Evolutionary conservation across 2,113 vertebrate species (phyloP).

Genomic region (Phodopus roborovskii): DNA sequence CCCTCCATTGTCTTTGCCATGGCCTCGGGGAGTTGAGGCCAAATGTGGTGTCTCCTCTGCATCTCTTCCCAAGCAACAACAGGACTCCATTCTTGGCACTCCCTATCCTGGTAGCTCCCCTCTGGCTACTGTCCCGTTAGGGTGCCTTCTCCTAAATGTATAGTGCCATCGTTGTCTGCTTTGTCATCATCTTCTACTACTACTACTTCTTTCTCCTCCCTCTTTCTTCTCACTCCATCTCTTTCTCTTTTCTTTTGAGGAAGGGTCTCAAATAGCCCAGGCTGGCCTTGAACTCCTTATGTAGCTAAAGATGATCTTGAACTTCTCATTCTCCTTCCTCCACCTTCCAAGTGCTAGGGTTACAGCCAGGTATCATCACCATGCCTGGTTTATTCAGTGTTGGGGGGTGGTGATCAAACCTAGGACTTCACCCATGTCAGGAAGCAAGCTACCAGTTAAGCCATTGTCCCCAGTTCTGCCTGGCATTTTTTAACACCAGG

Average conservation of each 20-base stretch:
- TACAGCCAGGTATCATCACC: background rate
- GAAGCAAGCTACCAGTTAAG: background rate
- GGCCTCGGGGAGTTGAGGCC: background rate
- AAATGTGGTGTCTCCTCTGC: background rate
- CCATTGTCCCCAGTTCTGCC: background rate
- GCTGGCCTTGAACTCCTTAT: background rate
- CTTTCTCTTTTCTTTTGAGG: background rate
- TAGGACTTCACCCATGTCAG: background rate
- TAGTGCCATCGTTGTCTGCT: accelerated
- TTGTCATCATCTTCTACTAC: no score
- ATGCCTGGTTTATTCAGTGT: background rate
- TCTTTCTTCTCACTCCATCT: background rate
- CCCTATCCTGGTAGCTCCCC: background rate
- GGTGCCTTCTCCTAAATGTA: background rate
- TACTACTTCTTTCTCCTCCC: no score
- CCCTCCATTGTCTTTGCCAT: background rate
- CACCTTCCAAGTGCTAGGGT: background rate
- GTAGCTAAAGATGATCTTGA: background rate
- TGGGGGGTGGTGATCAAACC: background rate
- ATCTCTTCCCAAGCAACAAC: background rate
- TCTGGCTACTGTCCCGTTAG: background rate
- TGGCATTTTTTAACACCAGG: background rate
- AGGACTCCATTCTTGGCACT: no score
- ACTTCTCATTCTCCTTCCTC: background rate
- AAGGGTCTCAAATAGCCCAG: no score